Base-by-base conservation (phyloP, 2,113 vertebrate species). In the Laticauda laticaudata region DNA sequence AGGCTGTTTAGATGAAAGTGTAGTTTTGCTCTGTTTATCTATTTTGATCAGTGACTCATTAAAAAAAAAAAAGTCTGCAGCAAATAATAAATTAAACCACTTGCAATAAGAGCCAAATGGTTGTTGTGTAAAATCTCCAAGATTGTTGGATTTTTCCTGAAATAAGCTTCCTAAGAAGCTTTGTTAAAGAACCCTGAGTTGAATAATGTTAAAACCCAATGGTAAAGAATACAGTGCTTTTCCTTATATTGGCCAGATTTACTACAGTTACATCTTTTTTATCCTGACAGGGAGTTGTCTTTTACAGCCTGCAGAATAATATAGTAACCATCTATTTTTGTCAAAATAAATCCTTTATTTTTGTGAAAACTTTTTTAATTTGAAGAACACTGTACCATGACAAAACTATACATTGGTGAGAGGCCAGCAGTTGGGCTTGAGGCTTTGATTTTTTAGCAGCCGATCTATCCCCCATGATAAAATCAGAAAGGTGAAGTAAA, bases 71-170 rank as follows among this genome's bases (percentile, higher is more conserved):
- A 90, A 34, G 7, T 5, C 2, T 43, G 24, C 91, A 88, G 92
- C 8, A 21, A 91, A 29, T 1, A 89, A 1, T 26, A 88, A 10
- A 55, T 2, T 89, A n/a, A 55, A 2, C 26, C 24, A 64, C 61
- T 45, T 64, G 61, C 39, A 81, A 69, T 53, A n/a, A 86, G 26
- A 92, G 90, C 94, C 64, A 94, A 92, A 94, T 10, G 89, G 85
- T 0, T 93, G 75, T 0, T 94, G 87, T 95, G 51, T 95, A 57
- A 94, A 94, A 96, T 91, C 95, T 81, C 95, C 93, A 88, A 88
- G 45, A 96, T 94, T 96, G 87, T 88, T 87, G 69, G 14, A 20
- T 39, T 81, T 81, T 81, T 75, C 69, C 69, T 34, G 69, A 39
- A 39, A 75, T 75, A 18, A n/a, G n/a, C n/a, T n/a, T n/a, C n/a